Evolutionary conservation across 2,888 invertebrate genomes (phyloP), one percentile per base, ranked within the genome.

Genomic region (Drosophila limbata): DNA sequence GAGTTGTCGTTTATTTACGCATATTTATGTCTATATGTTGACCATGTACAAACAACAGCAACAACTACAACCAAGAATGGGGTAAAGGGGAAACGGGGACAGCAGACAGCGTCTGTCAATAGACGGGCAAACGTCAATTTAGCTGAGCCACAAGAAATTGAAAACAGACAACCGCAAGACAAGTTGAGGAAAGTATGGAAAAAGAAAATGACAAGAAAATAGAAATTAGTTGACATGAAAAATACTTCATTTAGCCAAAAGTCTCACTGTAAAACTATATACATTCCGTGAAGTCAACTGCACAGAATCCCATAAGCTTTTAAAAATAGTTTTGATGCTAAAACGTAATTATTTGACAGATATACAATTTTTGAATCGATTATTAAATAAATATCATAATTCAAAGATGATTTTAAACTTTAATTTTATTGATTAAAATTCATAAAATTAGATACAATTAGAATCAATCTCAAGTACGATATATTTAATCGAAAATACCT

Each of bases 11-110:
- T 73, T 79, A 83, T 81, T 83, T 81, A 85, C 81, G 73, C 79
- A 84, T 83, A 81, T 85, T 85, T 84, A 73, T 83, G 86, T 79
- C 74, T 79, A 77, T 74, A 74, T 85, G 84, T 81, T 84, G 84
- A 71, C 77, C 83, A 74, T 63, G 69, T 73, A 72, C 84, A 81
- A 81, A 81, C 81, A 67, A 8, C 64, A 61, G 11, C 40, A 15
- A 4, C 55, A 71, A 25, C 44, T 13, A 45, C 39, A 59, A 51
- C n/a, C n/a, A 19, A 51, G 64, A 35, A 45, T 50, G 47, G 47
- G 63, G 39, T 11, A 67, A 21, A 19, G 13, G 8, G 19, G 21
- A 67, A 21, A 19, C 9, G 8, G 19, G 21, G 45, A 35, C 31
- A 45, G 33, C 56, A 35, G 44, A 56, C 57, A 53, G 84, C 53